Percentiles rank a stretch among this genome's conserved stretches.
phyloP scores from a whole-genome alignment of 2,797 vertebrate species.

The Paratrypauchen microcephalus region DNA sequence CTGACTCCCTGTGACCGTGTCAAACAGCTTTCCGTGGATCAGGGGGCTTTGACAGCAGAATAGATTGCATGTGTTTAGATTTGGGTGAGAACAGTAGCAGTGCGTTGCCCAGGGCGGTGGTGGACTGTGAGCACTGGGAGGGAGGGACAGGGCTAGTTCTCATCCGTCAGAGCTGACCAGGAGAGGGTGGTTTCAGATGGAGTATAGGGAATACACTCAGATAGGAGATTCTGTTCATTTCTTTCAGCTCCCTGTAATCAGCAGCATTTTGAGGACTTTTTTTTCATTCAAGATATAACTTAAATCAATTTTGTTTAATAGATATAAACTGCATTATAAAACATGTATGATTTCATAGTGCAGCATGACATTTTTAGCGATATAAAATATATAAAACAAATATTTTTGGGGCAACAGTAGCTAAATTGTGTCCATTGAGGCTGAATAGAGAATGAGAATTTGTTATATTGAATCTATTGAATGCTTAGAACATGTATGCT shows the following conservation, averaged over 20 bases:
- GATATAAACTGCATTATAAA: neutral
- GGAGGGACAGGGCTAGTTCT: slow-evolving; percentile 49
- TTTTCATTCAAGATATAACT: too few relatives aligned
- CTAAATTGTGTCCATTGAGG: too few relatives aligned
- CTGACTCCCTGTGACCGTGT: slow-evolving; percentile 63
- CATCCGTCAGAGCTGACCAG: slow-evolving; percentile 56
- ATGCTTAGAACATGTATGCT: too few relatives aligned
- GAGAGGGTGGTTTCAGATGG: slow-evolving; percentile 62
- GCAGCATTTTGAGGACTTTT: too few relatives aligned
- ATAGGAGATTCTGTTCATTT: slow-evolving; percentile 10
- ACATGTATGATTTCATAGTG: too few relatives aligned
- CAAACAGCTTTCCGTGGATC: slow-evolving; percentile 59
- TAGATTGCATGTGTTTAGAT: slow-evolving; percentile 73
- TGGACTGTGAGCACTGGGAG: slow-evolving; percentile 53
- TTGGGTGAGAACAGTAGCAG: slow-evolving; percentile 55
- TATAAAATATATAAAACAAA: too few relatives aligned
- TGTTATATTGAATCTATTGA: too few relatives aligned
- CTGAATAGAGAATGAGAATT: too few relatives aligned
- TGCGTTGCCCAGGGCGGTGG: slow-evolving; percentile 47
- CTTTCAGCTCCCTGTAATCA: too few relatives aligned
- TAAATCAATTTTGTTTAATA: too few relatives aligned
- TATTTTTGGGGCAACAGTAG: too few relatives aligned
- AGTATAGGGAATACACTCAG: slow-evolving; percentile 51
- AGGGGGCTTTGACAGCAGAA: slow-evolving; percentile 68
- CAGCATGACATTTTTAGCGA: too few relatives aligned